Conservation (phyloP, 2,888 invertebrate genomes). For the Luperina testacea region DNA sequence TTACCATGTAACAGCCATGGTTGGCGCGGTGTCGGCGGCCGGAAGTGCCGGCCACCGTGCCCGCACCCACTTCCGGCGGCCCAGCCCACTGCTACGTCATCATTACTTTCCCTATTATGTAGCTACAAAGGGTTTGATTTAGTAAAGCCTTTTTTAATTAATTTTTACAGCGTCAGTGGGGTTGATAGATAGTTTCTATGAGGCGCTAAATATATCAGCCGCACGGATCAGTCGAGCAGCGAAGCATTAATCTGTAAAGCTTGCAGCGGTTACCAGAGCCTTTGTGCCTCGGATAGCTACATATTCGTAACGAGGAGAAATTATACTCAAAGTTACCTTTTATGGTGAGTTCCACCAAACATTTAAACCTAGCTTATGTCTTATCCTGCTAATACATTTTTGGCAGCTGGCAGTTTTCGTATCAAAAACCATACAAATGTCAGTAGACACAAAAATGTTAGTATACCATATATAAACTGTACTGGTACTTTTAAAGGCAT, state of each 20-base stretch:
- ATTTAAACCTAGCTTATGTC: neutral
- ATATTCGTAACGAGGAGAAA: neutral
- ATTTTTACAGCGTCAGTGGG: constrained; percentile 6
- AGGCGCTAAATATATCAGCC: neutral
- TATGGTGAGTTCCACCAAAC: neutral
- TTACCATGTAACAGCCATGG: constrained; percentile 18
- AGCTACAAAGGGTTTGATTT: constrained; percentile 17
- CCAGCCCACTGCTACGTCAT: constrained; percentile 57
- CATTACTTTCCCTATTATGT: constrained; percentile 32
- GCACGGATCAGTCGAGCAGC: neutral
- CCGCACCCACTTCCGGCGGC: constrained; percentile 69
- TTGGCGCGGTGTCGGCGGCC: constrained; percentile 23
- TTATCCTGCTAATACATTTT: neutral
- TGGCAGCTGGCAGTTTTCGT: neutral
- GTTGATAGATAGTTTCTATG: constrained; percentile 13
- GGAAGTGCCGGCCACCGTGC: constrained; percentile 64
- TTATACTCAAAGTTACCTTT: neutral
- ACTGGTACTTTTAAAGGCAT: too few species aligned
- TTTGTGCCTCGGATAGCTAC: neutral
- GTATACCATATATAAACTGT: too few species aligned
- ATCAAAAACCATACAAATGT: neutral
- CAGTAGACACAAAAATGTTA: too few species aligned
- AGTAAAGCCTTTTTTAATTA: constrained; percentile 33
- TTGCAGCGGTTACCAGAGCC: neutral
- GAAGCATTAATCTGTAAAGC: neutral